phyloP scores from a whole-genome alignment of 2,797 vertebrate genomes.

The Benthosema pterotum region DNA sequence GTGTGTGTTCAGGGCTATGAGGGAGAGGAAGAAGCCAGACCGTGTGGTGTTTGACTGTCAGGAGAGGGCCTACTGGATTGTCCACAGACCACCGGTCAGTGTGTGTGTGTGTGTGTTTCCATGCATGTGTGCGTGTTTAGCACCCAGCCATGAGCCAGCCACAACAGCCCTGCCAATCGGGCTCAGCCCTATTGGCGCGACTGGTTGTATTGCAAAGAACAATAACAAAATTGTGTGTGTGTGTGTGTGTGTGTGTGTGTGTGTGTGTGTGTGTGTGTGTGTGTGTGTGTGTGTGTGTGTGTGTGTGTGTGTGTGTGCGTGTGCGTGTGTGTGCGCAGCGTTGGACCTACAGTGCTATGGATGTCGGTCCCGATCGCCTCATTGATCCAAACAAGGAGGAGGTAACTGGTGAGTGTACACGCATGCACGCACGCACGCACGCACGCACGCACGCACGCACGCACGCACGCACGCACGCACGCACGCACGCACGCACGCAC shows the following conservation, averaged over 20 bases:
- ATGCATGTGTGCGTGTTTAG: conserved; percentile 16
- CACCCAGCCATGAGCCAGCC: no score
- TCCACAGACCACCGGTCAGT: conserved; percentile 92
- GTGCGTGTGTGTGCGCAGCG: conserved; percentile 69
- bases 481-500: conserved; percentile 14
- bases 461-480: no score
- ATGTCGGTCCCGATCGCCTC: conserved; percentile 86
- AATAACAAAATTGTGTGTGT: no score
- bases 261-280: neutral
- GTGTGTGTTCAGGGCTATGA: conserved; percentile 80
- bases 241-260: conserved; percentile 11
- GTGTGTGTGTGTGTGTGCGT: conserved; percentile 4
- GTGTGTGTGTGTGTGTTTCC: conserved; percentile 9
- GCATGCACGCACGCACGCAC: neutral
- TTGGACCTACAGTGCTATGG: conserved; percentile 84
- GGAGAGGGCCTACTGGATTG: conserved; percentile 95
- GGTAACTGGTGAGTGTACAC: conserved; percentile 88
- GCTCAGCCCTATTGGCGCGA: no score
- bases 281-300: conserved; percentile 1
- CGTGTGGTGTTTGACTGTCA: conserved; percentile 92
- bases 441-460: neutral
- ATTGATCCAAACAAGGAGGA: conserved; percentile 84
- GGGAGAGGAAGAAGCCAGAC: conserved; percentile 88
- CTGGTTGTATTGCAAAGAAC: no score
- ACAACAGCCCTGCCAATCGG: no score